Conservation (phyloP, 2,888 invertebrate species). For the Callinectes sapidus region DNA sequence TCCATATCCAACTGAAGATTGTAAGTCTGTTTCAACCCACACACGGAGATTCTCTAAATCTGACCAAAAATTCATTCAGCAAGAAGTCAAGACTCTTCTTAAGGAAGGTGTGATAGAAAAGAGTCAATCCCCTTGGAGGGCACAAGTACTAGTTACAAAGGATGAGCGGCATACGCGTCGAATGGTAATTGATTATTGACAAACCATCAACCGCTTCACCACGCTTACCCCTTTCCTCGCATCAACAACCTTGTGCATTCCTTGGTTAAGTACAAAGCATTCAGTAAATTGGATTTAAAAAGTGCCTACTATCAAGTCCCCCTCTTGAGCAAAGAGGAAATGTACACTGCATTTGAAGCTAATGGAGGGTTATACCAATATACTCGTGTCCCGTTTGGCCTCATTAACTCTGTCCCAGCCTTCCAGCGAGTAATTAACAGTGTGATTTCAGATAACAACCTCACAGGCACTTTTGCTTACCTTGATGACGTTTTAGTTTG, state of each 20-base stretch:
- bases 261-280: conserved; percentile 59
- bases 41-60: conserved; percentile 13
- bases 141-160: conserved; percentile 57
- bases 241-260: conserved; percentile 54
- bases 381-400: conserved; percentile 60
- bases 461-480: conserved; percentile 29
- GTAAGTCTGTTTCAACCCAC: neutral
- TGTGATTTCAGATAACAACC: too few species aligned
- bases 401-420: conserved; percentile 63
- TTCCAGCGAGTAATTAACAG: conserved; percentile 66
- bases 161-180: conserved; percentile 59
- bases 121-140: conserved; percentile 67
- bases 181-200: conserved; percentile 72
- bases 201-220: conserved; percentile 72
- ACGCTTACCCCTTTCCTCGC: conserved; percentile 66
- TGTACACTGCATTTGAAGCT: too few species aligned
- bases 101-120: conserved; percentile 65
- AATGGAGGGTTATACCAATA: conserved; percentile 65
- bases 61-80: conserved; percentile 20
- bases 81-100: conserved; percentile 12
- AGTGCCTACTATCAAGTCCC: conserved; percentile 67
- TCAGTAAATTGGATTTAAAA: conserved; percentile 65
- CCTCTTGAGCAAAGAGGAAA: conserved; percentile 41
- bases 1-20: neutral
- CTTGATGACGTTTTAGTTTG: too few species aligned